phyloP scores from a whole-genome alignment of 2,797 vertebrate species.

The Bradypodion pumilum region DNA sequence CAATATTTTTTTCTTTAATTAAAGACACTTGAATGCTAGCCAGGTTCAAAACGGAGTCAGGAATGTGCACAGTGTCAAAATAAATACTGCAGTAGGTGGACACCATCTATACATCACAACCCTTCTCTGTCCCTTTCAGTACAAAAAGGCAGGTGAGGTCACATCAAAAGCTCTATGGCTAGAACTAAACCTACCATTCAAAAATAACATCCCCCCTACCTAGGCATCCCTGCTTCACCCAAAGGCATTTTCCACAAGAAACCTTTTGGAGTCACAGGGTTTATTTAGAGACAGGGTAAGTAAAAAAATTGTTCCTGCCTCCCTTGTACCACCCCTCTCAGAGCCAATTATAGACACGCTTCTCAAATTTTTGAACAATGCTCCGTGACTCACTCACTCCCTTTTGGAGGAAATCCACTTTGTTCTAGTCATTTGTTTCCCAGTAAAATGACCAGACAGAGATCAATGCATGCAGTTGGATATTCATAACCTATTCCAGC shows the following conservation, averaged over 20 bases:
- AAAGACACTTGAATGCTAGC: background rate
- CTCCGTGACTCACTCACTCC: background rate
- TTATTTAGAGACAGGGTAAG: slow-evolving; percentile 59
- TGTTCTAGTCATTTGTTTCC: too few relatives aligned
- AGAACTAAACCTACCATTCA: background rate
- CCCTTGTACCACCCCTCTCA: slow-evolving; percentile 24
- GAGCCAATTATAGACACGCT: background rate
- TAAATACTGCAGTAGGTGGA: background rate
- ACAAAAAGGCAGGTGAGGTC: slow-evolving; percentile 1
- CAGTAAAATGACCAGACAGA: background rate
- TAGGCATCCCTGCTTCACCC: slow-evolving; percentile 62
- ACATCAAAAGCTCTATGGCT: background rate
- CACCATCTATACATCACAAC: too few relatives aligned
- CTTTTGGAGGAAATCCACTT: background rate
- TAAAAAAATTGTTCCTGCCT: background rate
- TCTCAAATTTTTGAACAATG: background rate
- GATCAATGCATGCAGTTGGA: background rate
- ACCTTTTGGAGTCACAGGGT: slow-evolving; percentile 62
- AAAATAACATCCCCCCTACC: slow-evolving; percentile 52
- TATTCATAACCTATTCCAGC: background rate
- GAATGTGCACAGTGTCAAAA: background rate
- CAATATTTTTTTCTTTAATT: background rate
- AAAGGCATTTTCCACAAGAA: slow-evolving; percentile 70
- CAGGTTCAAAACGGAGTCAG: background rate
- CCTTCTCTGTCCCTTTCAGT: too few relatives aligned